phyloP scores from a whole-genome alignment of 2,888 invertebrate genomes.

The Julus scanicus region DNA sequence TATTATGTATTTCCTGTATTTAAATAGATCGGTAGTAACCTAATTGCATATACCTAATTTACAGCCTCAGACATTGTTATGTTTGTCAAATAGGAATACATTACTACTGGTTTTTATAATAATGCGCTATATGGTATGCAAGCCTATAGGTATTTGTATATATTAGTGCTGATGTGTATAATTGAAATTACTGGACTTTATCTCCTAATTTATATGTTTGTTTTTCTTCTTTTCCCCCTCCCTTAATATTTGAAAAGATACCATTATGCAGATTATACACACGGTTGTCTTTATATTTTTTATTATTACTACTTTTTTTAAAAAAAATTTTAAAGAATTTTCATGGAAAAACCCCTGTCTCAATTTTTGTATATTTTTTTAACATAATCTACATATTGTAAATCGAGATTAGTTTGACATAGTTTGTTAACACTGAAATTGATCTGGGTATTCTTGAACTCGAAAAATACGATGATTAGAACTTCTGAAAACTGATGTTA shows the following conservation, averaged over 20 bases:
- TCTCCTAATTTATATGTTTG: background rate
- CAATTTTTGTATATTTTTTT: no score
- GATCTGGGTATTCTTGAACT: no score
- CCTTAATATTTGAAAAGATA: background rate
- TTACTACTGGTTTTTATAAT: background rate
- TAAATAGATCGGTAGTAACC: background rate
- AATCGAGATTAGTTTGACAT: no score
- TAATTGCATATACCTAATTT: background rate
- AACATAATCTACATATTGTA: no score
- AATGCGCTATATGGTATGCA: background rate
- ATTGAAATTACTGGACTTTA: background rate
- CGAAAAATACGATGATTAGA: no score
- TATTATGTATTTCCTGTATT: background rate
- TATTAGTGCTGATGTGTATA: background rate
- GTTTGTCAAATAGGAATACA: constrained; percentile 1
- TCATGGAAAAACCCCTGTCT: no score
- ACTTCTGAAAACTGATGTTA: no score
- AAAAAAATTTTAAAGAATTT: no score
- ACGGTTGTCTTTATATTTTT: background rate
- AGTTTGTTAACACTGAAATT: no score
- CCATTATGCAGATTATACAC: background rate
- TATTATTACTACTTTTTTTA: no score
- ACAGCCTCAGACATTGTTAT: background rate
- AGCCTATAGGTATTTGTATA: background rate
- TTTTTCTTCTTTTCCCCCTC: background rate